Percentiles rank a stretch among this genome's conserved stretches.
Conservation (phyloP, 2,113 vertebrate species). For the Tupaia chinensis region DNA sequence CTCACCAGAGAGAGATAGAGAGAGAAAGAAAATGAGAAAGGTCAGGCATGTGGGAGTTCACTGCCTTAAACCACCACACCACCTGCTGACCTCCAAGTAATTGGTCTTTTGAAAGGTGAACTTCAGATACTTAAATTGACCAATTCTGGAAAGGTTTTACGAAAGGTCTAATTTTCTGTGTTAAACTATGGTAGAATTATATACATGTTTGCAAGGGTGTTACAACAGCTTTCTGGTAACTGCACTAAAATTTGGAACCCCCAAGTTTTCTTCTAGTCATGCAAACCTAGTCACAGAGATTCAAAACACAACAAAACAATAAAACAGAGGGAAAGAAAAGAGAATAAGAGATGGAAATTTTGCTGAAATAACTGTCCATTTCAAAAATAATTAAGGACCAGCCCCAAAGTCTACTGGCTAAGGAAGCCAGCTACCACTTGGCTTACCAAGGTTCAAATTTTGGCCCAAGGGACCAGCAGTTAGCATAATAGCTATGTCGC, state of each 20-base stretch:
- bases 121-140: conserved; percentile 1
- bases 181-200: neutral
- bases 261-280: neutral
- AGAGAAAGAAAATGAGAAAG: no score
- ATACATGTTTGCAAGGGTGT: neutral
- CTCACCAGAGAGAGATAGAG: no score
- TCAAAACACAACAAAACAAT: neutral
- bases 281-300: neutral
- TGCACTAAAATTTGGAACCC: neutral
- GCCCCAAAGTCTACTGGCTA: no score
- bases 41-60: no score
- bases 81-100: no score
- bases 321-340: neutral
- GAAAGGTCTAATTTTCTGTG: neutral
- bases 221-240: neutral
- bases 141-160: neutral
- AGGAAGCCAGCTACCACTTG: no score
- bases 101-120: neutral
- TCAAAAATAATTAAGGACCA: neutral
- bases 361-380: conserved; percentile 52
- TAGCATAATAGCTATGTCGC: no score
- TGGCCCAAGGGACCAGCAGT: no score
- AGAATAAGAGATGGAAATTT: neutral
- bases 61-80: no score
- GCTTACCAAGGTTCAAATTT: no score